Conservation (phyloP, 1,140 invertebrate genomes). For the Pseudomyrmex sp. region DNA sequence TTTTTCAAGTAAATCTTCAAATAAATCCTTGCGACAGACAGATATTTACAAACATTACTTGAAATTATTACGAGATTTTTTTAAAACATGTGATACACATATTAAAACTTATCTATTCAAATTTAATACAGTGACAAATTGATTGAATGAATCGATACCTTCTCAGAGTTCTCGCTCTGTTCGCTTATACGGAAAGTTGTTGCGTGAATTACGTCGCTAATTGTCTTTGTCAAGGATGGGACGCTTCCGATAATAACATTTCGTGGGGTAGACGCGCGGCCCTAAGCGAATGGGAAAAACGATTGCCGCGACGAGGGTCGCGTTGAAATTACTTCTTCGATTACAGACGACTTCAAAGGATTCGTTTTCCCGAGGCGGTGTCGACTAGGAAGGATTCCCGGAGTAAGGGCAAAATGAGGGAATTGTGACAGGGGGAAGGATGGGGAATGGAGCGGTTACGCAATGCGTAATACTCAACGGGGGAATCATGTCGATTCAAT, state of each 20-base stretch:
- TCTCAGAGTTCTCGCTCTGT: background rate
- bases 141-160: background rate
- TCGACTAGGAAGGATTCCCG: slow-evolving; percentile 22
- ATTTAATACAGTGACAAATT: background rate
- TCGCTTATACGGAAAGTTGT: background rate
- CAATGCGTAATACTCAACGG: slow-evolving; percentile 61
- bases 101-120: background rate
- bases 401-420: slow-evolving; percentile 29
- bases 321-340: slow-evolving; percentile 72
- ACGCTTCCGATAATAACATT: slow-evolving; percentile 38
- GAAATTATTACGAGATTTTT: background rate
- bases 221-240: slow-evolving; percentile 40
- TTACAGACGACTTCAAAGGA: slow-evolving; percentile 71
- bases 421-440: background rate
- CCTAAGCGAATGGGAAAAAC: slow-evolving; percentile 12
- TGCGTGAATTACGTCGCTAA: slow-evolving; percentile 46
- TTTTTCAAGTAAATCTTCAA: background rate
- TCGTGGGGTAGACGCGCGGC: background rate
- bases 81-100: background rate
- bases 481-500: slow-evolving; percentile 66
- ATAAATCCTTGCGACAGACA: background rate
- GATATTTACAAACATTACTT: background rate
- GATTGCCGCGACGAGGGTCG: slow-evolving; percentile 43
- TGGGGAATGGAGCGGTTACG: slow-evolving; percentile 57
- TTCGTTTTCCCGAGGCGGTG: slow-evolving; percentile 48